Evolutionary conservation across 2,797 vertebrate species (phyloP).

Genomic region (Tauraco hartlaubi): DNA sequence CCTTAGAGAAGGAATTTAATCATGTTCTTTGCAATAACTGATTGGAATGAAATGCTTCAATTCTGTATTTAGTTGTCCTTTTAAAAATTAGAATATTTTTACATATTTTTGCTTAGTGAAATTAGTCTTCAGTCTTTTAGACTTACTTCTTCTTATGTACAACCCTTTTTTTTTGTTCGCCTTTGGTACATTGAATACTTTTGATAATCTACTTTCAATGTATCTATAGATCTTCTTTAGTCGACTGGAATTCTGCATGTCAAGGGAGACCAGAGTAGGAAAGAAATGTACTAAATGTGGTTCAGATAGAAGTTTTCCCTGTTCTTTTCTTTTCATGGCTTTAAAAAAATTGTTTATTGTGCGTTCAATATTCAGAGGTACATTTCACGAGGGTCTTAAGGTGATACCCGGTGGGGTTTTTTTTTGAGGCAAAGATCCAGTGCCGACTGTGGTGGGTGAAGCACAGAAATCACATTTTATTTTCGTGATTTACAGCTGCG

Average conservation of each 20-base stretch:
- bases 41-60: background rate
- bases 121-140: background rate
- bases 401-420: background rate
- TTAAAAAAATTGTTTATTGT: background rate
- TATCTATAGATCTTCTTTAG: background rate
- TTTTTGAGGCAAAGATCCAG: background rate
- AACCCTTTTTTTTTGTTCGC: background rate
- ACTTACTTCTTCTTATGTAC: background rate
- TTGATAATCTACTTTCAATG: background rate
- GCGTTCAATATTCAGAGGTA: background rate
- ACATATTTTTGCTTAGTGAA: background rate
- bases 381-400: background rate
- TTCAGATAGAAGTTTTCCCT: background rate
- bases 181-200: background rate
- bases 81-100: background rate
- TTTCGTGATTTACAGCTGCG: background rate
- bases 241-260: background rate
- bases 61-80: background rate
- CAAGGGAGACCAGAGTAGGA: background rate
- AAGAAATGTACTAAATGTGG: rapidly evolving
- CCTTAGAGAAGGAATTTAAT: background rate
- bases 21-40: background rate
- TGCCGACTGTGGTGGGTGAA: background rate
- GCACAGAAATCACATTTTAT: background rate
- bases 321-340: background rate